Evolutionary conservation across 2,797 vertebrate genomes (phyloP).

Genomic region (Euthynnus affinis): DNA sequence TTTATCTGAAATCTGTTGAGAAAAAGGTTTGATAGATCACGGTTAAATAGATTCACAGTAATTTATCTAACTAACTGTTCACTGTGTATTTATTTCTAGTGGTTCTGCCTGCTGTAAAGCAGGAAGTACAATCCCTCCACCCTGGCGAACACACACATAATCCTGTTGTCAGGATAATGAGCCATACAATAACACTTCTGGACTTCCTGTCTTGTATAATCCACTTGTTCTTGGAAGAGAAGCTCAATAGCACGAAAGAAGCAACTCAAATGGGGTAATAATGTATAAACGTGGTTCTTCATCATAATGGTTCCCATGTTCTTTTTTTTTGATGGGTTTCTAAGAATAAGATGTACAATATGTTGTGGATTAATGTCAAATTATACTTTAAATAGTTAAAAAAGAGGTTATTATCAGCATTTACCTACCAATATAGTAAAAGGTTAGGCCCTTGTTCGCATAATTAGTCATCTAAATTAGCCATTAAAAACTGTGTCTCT

Average conservation of each 20-base stretch:
- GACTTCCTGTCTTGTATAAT: constrained; percentile 66
- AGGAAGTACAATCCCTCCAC: constrained; percentile 72
- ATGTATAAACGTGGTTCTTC: background rate
- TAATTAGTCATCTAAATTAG: constrained; percentile 55
- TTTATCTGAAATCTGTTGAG: constrained; percentile 83
- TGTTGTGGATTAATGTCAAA: constrained; percentile 2
- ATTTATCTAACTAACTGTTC: constrained; percentile 68
- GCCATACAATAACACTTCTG: constrained; percentile 63
- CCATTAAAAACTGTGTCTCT: constrained; percentile 38
- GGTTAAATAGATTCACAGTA: too few species aligned
- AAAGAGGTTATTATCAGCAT: background rate
- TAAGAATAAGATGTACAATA: background rate
- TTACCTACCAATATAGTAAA: constrained; percentile 37
- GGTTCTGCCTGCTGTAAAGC: constrained; percentile 61
- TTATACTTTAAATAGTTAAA: background rate
- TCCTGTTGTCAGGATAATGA: constrained; percentile 59
- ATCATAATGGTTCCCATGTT: background rate
- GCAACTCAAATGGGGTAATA: background rate
- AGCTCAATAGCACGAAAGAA: constrained; percentile 44
- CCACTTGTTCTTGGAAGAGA: constrained; percentile 55
- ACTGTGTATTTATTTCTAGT: constrained; percentile 69
- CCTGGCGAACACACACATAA: constrained; percentile 39
- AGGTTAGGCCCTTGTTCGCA: constrained; percentile 21
- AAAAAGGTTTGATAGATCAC: constrained; percentile 3
- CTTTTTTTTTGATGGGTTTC: background rate